Evolutionary conservation across 1,140 invertebrate species (phyloP).

Genomic region (Scaptomyza hsui): DNA sequence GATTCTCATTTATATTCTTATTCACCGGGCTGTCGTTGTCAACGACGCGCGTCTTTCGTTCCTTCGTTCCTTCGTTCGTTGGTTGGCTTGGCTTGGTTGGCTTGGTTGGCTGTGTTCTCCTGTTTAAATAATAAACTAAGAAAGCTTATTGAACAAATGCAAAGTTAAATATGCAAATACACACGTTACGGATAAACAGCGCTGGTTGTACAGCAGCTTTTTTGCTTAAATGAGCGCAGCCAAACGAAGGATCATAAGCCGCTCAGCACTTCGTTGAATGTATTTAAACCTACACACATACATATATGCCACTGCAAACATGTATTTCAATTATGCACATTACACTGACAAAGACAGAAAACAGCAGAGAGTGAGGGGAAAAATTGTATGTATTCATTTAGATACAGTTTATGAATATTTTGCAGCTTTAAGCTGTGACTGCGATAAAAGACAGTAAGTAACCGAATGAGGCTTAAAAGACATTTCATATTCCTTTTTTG

Average conservation of each 20-base stretch:
- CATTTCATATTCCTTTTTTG: slow-evolving; percentile 56
- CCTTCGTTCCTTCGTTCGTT: no score
- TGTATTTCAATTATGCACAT: slow-evolving; percentile 69
- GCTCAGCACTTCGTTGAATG: slow-evolving; percentile 71
- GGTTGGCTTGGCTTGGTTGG: no score
- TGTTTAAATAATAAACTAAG: slow-evolving; percentile 75
- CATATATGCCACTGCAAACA: slow-evolving; percentile 29
- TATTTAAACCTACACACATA: slow-evolving; percentile 48
- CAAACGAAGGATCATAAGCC: slow-evolving; percentile 58
- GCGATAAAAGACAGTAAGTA: slow-evolving; percentile 68
- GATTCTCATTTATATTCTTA: slow-evolving; percentile 10
- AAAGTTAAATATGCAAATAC: slow-evolving; percentile 71
- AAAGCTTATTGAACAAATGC: slow-evolving; percentile 71
- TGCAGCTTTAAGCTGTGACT: slow-evolving; percentile 47
- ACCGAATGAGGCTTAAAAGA: slow-evolving; percentile 62
- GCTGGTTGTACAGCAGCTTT: not conserved
- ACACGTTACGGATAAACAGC: slow-evolving; percentile 15
- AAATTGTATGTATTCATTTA: slow-evolving; percentile 8
- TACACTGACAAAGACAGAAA: not conserved
- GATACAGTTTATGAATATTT: slow-evolving; percentile 25
- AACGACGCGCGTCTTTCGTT: slow-evolving; percentile 19
- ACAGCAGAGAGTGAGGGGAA: not conserved
- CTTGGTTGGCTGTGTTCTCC: slow-evolving; percentile 51
- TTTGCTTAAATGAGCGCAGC: not conserved
- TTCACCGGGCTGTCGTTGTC: slow-evolving; percentile 39